These are phyloP conservation scores for Florisuga fusca DNA, from an alignment of 2,797 vertebrate species.

Conservation along the genomic window DNA sequence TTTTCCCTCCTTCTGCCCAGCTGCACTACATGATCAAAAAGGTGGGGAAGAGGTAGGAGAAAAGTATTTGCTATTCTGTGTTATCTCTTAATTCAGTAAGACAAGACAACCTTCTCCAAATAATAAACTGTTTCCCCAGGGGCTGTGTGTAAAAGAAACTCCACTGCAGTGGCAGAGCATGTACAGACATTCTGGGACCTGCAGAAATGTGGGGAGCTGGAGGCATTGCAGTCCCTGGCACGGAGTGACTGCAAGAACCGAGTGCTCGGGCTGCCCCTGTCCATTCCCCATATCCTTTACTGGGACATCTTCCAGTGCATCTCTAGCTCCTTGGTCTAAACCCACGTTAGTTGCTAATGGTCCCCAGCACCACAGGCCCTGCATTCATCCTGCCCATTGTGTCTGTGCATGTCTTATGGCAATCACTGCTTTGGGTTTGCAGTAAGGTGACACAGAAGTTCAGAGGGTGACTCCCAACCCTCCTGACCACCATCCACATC, in stretches of 20 bases:
- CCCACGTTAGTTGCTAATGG: neutral
- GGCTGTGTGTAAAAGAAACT: neutral
- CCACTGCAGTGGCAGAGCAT: neutral
- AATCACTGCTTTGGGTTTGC: neutral
- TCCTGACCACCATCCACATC: neutral
- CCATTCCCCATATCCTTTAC: neutral
- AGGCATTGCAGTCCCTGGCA: neutral
- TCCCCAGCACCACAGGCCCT: neutral
- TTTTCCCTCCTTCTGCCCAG: neutral
- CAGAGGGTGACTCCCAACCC: neutral
- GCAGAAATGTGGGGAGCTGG: neutral
- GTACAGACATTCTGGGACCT: neutral
- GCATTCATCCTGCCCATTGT: neutral
- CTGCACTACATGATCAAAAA: neutral
- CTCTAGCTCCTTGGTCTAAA: neutral
- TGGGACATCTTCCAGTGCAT: neutral
- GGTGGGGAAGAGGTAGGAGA: neutral
- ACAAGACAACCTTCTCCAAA: neutral
- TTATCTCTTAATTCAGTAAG: neutral
- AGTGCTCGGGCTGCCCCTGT: neutral
- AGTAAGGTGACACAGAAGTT: neutral
- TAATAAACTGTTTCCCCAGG: neutral
- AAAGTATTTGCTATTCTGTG: neutral
- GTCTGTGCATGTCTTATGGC: too few species aligned
- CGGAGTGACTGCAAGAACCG: neutral